Conservation (phyloP, 2,797 vertebrate species). For the Melanogrammus aeglefinus region DNA sequence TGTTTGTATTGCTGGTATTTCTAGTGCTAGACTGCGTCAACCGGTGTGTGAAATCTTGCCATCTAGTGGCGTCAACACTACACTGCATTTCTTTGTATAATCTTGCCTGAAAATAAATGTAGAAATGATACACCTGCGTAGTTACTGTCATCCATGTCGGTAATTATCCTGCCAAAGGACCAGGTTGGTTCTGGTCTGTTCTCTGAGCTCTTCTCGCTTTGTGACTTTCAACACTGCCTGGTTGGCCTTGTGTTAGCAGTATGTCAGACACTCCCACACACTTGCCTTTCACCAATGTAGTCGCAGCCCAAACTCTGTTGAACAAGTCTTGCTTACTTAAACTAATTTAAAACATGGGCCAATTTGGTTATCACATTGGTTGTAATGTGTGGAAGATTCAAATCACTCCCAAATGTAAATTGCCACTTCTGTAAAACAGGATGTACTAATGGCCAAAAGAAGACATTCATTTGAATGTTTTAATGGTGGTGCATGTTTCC, state of each 20-base stretch:
- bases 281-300: not conserved
- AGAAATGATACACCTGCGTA: not conserved
- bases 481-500: slow-evolving; percentile 21
- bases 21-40: not conserved
- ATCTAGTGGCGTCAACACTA: not conserved
- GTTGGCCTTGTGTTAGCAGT: not conserved
- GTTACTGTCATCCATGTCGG: not conserved
- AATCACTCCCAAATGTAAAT: slow-evolving; percentile 38
- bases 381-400: slow-evolving; percentile 44
- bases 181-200: not conserved
- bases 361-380: slow-evolving; percentile 41
- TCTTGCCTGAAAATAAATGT: not conserved
- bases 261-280: not conserved
- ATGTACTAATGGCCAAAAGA: not conserved
- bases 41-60: not conserved
- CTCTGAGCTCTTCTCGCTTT: not conserved
- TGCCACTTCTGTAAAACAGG: not conserved
- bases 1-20: slow-evolving; percentile 4
- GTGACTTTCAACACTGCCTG: not conserved
- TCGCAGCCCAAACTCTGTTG: not conserved
- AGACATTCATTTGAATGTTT: not conserved
- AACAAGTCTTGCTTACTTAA: not conserved
- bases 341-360: slow-evolving; percentile 28
- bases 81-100: not conserved
- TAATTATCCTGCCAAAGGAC: not conserved